Evolutionary conservation across 2,113 vertebrate genomes (phyloP).

Genomic region (Hemiscyllium ocellatum): DNA sequence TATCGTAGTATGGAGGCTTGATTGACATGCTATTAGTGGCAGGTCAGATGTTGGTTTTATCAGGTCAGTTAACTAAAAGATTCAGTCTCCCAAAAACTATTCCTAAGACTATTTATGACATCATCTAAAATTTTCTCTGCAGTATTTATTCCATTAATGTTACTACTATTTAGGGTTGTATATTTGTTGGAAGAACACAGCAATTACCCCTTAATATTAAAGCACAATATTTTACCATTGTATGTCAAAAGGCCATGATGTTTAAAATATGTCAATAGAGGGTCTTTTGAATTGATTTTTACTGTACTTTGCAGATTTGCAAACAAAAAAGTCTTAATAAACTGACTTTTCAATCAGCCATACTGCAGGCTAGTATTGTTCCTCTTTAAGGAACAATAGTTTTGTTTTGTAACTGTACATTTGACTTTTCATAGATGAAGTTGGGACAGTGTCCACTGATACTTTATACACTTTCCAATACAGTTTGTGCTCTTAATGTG

Average conservation of each 20-base stretch:
- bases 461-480: constrained; percentile 32
- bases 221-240: constrained; percentile 17
- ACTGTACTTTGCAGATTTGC: not conserved
- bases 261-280: not conserved
- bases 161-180: not conserved
- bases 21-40: not conserved
- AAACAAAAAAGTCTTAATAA: constrained; percentile 32
- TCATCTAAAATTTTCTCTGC: constrained; percentile 4
- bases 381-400: constrained; percentile 9
- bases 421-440: constrained; percentile 23
- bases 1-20: not conserved
- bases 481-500: constrained; percentile 33
- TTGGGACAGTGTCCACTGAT: constrained; percentile 36
- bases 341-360: constrained; percentile 20
- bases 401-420: constrained; percentile 34
- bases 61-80: not conserved
- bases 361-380: constrained; percentile 9
- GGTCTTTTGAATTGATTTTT: constrained; percentile 33
- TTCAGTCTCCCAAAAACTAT: constrained; percentile 27
- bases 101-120: constrained; percentile 5
- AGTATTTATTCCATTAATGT: constrained; percentile 26
- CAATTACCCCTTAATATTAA: constrained; percentile 8
- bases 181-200: not conserved
- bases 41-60: not conserved
- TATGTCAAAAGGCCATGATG: not conserved